These are phyloP conservation scores for Penaeus chinensis DNA, from an alignment of 1,140 invertebrate genomes.

Conservation along the genomic window DNA sequence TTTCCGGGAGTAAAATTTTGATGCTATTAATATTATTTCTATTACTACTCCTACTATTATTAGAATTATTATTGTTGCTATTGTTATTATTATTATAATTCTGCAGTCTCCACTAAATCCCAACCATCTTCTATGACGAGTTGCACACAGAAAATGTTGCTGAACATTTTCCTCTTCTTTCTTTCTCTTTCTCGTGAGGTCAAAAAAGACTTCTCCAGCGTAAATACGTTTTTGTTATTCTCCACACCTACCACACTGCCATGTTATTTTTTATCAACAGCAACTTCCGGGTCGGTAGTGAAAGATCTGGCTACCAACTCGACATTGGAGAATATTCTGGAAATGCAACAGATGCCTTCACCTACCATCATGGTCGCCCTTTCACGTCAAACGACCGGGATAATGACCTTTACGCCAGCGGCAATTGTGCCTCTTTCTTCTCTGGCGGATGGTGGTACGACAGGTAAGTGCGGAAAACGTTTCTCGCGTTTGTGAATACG, in stretches of 20 bases:
- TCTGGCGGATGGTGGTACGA: slow-evolving; percentile 68
- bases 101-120: no score
- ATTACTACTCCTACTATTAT: no score
- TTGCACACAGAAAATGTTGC: no score
- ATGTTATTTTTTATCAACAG: neutral
- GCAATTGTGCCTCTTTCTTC: slow-evolving; percentile 66
- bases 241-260: neutral
- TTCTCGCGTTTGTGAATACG: neutral
- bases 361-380: slow-evolving; percentile 64
- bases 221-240: neutral
- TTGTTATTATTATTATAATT: no score
- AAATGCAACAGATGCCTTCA: slow-evolving; percentile 64
- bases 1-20: no score
- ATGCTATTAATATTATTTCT: no score
- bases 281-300: slow-evolving; percentile 57
- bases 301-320: slow-evolving; percentile 37
- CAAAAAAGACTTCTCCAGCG: no score
- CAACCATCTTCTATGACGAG: no score
- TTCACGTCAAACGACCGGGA: slow-evolving; percentile 67
- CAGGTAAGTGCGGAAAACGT: slow-evolving; percentile 44
- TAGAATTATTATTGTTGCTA: no score
- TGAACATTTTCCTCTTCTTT: no score
- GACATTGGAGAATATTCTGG: slow-evolving; percentile 64
- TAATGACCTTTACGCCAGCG: slow-evolving; percentile 65
- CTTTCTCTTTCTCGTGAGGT: no score